A percentile compares a stretch with the other conserved stretches of the same genome.
phyloP scores from a whole-genome alignment of 2,797 vertebrate genomes.

The Pyrrhura leucotis region DNA sequence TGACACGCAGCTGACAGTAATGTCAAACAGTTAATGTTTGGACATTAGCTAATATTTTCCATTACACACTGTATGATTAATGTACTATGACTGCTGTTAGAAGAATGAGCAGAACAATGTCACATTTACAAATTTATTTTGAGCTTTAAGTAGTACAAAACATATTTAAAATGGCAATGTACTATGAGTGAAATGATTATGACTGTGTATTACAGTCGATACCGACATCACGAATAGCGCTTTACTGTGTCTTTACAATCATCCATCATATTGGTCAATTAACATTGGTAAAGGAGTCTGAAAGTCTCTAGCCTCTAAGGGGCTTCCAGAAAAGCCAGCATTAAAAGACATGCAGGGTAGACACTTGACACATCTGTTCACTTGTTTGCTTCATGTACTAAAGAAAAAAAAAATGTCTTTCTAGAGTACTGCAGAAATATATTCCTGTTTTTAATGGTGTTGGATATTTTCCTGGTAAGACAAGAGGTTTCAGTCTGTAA shows the following conservation, averaged over 20 bases:
- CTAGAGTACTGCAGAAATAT: background rate
- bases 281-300: constrained; percentile 50
- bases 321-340: background rate
- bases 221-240: constrained; percentile 18
- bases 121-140: constrained; percentile 56
- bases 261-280: background rate
- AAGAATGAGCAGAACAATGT: constrained; percentile 28
- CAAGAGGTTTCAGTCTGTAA: background rate
- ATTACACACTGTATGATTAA: constrained; percentile 15
- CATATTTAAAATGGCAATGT: constrained; percentile 37
- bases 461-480: background rate
- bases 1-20: background rate
- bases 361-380: background rate
- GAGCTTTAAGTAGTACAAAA: constrained; percentile 35
- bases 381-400: background rate
- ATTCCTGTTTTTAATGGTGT: background rate
- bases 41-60: background rate
- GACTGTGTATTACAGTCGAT: constrained; percentile 19
- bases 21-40: background rate
- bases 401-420: background rate
- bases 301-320: constrained; percentile 33
- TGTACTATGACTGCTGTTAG: constrained; percentile 37
- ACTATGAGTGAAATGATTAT: constrained; percentile 32
- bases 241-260: constrained; percentile 50
- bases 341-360: background rate